A percentile compares a stretch with the other conserved stretches of the same genome.
These are phyloP conservation scores for Poecilia velifera DNA, from an alignment of 2,797 vertebrate species.

Conservation along the genomic window DNA sequence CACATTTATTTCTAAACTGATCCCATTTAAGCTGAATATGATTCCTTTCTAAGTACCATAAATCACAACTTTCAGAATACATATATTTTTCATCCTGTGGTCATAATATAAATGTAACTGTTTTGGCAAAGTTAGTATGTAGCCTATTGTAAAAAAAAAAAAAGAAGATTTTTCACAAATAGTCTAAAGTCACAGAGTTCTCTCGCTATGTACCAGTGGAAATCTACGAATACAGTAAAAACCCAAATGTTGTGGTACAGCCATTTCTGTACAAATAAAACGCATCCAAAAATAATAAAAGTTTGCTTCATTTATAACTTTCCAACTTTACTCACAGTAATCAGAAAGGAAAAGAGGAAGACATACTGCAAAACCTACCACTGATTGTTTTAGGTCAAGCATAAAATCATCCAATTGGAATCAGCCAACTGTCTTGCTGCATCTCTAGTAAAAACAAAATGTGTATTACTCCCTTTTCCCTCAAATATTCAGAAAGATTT, in stretches of 20 bases:
- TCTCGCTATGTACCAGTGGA: neutral
- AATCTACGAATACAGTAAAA: neutral
- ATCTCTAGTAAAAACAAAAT: neutral
- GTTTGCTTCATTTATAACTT: neutral
- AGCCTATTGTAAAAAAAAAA: neutral
- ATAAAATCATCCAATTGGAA: neutral
- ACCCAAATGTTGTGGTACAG: neutral
- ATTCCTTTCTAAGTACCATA: neutral
- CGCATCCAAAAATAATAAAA: neutral
- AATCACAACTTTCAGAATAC: neutral
- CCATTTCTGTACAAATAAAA: neutral
- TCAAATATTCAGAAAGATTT: neutral
- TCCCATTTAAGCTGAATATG: neutral
- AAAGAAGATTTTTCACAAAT: neutral
- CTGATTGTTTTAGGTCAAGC: neutral
- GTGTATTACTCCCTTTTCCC: neutral
- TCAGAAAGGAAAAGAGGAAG: neutral
- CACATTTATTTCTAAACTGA: neutral
- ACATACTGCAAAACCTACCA: neutral
- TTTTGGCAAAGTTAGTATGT: neutral
- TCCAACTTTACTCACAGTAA: neutral
- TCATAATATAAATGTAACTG: neutral
- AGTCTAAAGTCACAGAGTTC: neutral
- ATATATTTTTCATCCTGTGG: neutral
- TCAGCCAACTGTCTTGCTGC: neutral